phyloP scores from a whole-genome alignment of 2,888 invertebrate genomes.

The Didymodactylos carnosus region DNA sequence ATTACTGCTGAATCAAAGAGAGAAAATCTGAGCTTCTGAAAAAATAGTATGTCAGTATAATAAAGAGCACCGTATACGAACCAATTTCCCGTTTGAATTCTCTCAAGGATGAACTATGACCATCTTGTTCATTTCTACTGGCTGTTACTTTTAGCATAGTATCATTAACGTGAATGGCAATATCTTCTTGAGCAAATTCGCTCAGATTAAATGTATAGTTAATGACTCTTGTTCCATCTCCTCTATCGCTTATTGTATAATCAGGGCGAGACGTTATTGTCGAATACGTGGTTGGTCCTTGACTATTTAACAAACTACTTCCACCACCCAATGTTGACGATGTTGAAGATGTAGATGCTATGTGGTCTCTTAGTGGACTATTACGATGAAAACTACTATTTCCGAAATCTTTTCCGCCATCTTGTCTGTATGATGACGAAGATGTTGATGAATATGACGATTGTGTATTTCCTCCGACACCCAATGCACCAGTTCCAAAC shows the following conservation, averaged over 20 bases:
- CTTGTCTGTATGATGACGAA: background rate
- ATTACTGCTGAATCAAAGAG: too few relatives aligned
- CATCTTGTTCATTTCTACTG: conserved; percentile 9
- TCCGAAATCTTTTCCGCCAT: too few relatives aligned
- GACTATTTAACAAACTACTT: background rate
- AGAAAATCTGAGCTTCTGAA: too few relatives aligned
- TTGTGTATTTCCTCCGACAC: background rate
- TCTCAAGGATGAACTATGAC: background rate
- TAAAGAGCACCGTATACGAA: background rate
- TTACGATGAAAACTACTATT: background rate
- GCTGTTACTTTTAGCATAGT: conserved; percentile 12
- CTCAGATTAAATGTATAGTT: conserved; percentile 13
- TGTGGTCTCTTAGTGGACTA: background rate
- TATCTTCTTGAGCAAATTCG: conserved; percentile 12
- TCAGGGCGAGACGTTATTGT: background rate
- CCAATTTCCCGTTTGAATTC: conserved; percentile 14
- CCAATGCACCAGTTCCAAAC: too few relatives aligned
- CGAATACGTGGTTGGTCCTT: background rate
- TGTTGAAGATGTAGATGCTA: background rate
- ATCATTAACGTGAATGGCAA: conserved; percentile 10
- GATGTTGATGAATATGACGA: background rate
- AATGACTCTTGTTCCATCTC: background rate
- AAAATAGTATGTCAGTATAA: background rate
- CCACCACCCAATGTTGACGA: background rate
- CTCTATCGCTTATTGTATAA: background rate